Conservation (phyloP, 1,140 invertebrate genomes). For the Drosophila orena region DNA sequence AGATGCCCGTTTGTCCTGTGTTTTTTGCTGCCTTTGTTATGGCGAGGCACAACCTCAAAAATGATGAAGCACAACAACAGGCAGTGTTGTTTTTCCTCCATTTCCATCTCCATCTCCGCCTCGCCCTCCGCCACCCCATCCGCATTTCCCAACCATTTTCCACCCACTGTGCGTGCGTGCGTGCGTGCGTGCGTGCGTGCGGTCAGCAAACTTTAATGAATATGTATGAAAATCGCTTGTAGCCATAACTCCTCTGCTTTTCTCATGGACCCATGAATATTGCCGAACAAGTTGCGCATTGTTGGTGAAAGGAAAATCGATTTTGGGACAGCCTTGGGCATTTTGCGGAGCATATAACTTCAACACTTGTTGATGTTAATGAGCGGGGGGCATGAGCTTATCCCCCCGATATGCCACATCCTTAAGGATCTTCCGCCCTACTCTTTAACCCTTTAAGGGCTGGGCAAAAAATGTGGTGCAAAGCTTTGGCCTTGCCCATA, state of each 20-base stretch:
- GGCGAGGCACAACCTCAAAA: constrained; percentile 68
- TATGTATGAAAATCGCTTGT: constrained; percentile 81
- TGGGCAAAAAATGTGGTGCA: neutral
- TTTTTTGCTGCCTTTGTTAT: constrained; percentile 35
- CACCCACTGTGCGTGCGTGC: constrained; percentile 59
- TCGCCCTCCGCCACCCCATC: neutral
- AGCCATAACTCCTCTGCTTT: constrained; percentile 27
- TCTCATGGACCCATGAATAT: constrained; percentile 58
- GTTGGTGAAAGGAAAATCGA: constrained; percentile 49
- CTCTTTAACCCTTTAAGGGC: constrained; percentile 65
- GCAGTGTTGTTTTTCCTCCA: constrained; percentile 27
- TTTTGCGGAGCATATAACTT: constrained; percentile 31
- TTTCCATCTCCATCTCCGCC: neutral
- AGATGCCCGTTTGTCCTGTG: constrained; percentile 58
- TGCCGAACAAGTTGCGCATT: constrained; percentile 40
- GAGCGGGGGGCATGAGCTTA: constrained; percentile 9
- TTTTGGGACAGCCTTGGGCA: constrained; percentile 20
- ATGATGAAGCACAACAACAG: constrained; percentile 75
- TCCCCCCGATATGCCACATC: constrained; percentile 1
- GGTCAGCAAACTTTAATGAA: constrained; percentile 83
- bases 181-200: constrained; percentile 74
- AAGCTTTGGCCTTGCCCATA: constrained; percentile 39
- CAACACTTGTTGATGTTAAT: constrained; percentile 77
- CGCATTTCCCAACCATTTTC: neutral
- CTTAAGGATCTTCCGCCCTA: neutral